Evolutionary conservation across 2,888 invertebrate species (phyloP), one percentile per base, ranked within the genome.

Genomic region (Drosophila planitibia): DNA sequence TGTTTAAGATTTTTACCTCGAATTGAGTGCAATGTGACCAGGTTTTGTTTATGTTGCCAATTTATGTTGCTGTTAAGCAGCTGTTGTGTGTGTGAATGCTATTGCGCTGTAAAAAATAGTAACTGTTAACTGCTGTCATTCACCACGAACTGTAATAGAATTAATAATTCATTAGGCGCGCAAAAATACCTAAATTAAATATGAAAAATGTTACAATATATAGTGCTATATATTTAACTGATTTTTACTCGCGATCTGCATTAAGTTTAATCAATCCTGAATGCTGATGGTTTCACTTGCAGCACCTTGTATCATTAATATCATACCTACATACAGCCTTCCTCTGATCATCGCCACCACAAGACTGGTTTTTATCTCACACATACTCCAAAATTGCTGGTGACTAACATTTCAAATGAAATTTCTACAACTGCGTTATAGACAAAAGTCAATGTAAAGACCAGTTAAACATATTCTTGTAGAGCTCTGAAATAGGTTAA

Each of bases 1-100:
- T 76, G 76, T 71, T 79, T 79, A 76, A 76, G 71, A 76, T 71
- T 80, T 79, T 71, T 79, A 79, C 76, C 64, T 71, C 78, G 71
- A 80, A 71, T 49, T 62, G 62, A 28, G 30, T 79, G 54, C 35
- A 47, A 66, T 76, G 76, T 79, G 80, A 71, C 79, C 78, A 67
- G 58, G 22, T 70, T 49, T 62, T 12, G 0, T 25, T 49, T 70
- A 33, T 60, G 30, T 57, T 66, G 59, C 37, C 63, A 65, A 65
- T 61, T 59, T 35, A 44, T 65, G 49, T 77, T 67, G 63, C 59
- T 63, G 44, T 44, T 63, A 58, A 35, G 53, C 70, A 58, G 63
- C 67, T 68, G 76, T 57, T 54, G 60, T 41, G 49, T 51, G 52
- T 66, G 52, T 14, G 25, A 35, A 28, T 52, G 51, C 33, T 44